Conservation (phyloP, 2,888 invertebrate species). For the Sycophila texana region DNA sequence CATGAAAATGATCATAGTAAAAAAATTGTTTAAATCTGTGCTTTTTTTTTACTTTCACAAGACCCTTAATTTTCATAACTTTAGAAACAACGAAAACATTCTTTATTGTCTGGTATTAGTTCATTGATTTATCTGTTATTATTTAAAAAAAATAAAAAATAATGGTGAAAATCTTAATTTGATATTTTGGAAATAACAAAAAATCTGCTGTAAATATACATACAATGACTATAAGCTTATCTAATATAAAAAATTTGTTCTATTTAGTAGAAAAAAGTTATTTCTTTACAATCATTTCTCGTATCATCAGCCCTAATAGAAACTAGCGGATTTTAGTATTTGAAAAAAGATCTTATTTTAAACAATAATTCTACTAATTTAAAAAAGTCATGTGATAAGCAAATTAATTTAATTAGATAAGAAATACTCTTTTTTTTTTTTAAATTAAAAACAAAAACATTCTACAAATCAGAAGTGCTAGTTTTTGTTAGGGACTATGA, state of each 20-base stretch:
- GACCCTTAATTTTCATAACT: not conserved
- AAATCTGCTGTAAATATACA: constrained; percentile 56
- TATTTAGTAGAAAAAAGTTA: constrained; percentile 42
- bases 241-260: constrained; percentile 54
- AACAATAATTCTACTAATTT: too few relatives aligned
- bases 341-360: too few relatives aligned
- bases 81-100: constrained; percentile 22
- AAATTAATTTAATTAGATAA: too few relatives aligned
- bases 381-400: too few relatives aligned
- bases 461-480: not conserved
- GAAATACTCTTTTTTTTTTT: too few relatives aligned
- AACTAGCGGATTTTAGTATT: too few relatives aligned
- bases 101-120: constrained; percentile 17
- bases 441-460: too few relatives aligned
- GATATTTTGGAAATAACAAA: constrained; percentile 47
- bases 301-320: too few relatives aligned
- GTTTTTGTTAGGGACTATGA: not conserved
- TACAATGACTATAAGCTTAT: constrained; percentile 57
- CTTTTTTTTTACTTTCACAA: constrained; percentile 14
- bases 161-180: constrained; percentile 33
- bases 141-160: constrained; percentile 33
- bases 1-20: not conserved
- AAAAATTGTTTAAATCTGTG: constrained; percentile 19
- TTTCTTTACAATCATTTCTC: constrained; percentile 4
- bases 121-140: constrained; percentile 13